Evolutionary conservation across 2,888 invertebrate genomes (phyloP), one percentile per base, ranked within the genome.

Genomic region (Chaetogeoica ovagalla): DNA sequence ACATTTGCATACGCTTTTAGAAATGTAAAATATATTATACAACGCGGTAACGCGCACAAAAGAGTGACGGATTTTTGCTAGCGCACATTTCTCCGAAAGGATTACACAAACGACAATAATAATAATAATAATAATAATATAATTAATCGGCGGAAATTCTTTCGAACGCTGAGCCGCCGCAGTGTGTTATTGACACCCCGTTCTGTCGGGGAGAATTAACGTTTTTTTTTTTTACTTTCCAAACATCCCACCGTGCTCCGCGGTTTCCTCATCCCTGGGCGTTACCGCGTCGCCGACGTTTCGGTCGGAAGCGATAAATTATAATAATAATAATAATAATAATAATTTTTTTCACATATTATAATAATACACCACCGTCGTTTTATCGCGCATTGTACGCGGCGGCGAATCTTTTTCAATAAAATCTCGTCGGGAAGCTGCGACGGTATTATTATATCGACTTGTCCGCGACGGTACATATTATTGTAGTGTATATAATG

Each of bases 321-420:
- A 62, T 48, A 30, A 1, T 30, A n/a, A n/a, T n/a, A n/a, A n/a
- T n/a, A n/a, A n/a, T n/a, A n/a, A n/a, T n/a, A n/a, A n/a, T n/a
- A n/a, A n/a, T n/a, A n/a, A 30, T 30, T 30, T 30, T 30, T 30
- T 30, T 30, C 30, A 30, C 30, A 30, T 30, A 4, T 30, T n/a
- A n/a, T n/a, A n/a, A n/a, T n/a, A n/a, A n/a, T n/a, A n/a, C n/a
- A 30, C 30, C 30, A 4, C 4, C 30, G 30, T 30, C 30, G 30
- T 30, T 30, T n/a, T 48, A 11, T 17, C 48, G 43, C 69, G 52
- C 68, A 48, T 23, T 8, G 23, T 39, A 30, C 30, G 30, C 30
- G n/a, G n/a, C n/a, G n/a, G 39, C n/a, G 23, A 13, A 72, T 72
- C 71, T 59, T 39, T 59, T 71, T 71, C 71, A 72, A 57, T 57